Evolutionary conservation across 2,888 invertebrate genomes (phyloP), one percentile per base, ranked within the genome.

Genomic region (Cabera pusaria): DNA sequence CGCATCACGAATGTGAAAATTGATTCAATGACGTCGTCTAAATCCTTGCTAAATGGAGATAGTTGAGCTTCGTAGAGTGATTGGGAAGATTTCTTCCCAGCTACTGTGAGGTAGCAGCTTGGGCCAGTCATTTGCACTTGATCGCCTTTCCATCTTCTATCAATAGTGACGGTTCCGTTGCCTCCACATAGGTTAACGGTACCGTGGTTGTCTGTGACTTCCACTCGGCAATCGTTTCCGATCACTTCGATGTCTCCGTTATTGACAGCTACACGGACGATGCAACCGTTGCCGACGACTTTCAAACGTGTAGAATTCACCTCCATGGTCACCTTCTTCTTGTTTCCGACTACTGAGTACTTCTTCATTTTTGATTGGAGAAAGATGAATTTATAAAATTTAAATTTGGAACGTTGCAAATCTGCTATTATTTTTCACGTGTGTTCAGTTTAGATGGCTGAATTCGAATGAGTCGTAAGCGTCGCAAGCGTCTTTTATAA

Each of bases 241-340:
- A 87, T 70, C 33, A 88, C 83, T 61, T 88, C 87, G n/a, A 88
- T 77, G 22, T 84, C 76, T 0, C 88, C 88, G 5, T 75, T 72
- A 49, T 88, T 88, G 37, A 51, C 61, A 1, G 70, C 54, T 3
- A 88, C 85, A 17, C 70, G 58, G 12, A 87, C 62, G 25, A 84
- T 82, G 49, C 88, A 87, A 47, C 72, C 72, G 54, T 86, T 88
- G 0, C 87, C 87, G 24, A 88, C 77, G 2, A 88, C 75, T 64
- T 82, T 87, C 7, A 88, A 58, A 3, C 68, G 69, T 0, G 81
- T 72, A 5, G 67, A 68, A 44, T 87, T 87, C 6, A 58, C 64
- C 41, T 84, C 84, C 85, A 87, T 85, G 14, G 86, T 87, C 43
- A 88, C 86, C 59, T 85, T 88, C 73, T 87, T 88, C 66, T 86